Conservation (phyloP, 2,797 vertebrate species). For the Tapirus indicus region DNA sequence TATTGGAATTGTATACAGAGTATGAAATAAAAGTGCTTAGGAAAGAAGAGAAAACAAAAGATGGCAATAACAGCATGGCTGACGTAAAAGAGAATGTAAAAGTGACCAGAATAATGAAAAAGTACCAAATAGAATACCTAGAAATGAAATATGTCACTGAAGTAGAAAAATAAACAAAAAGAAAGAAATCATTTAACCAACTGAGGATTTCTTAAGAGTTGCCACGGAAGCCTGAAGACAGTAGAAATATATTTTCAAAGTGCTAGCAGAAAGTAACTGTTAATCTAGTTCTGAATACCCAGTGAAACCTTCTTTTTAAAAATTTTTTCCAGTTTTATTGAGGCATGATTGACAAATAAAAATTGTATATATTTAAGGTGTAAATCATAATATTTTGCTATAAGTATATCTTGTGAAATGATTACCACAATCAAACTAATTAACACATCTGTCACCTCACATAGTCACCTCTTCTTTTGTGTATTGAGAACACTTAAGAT, state of each 20-base stretch:
- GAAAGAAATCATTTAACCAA: background rate
- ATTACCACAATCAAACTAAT: background rate
- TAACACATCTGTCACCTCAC: background rate
- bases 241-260: background rate
- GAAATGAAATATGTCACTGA: background rate
- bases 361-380: background rate
- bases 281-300: background rate
- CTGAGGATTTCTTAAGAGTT: background rate
- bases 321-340: background rate
- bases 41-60: background rate
- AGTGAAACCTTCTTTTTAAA: background rate
- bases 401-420: background rate
- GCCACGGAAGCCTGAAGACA: background rate
- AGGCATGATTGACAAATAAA: background rate
- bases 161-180: background rate
- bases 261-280: background rate
- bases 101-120: background rate
- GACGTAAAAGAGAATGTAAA: background rate
- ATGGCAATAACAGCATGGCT: background rate
- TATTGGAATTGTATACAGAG: background rate
- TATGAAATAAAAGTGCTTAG: background rate
- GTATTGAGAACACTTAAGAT: background rate
- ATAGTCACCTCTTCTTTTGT: background rate
- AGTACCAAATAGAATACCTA: background rate
- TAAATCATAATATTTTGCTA: background rate